These are phyloP conservation scores for Bombylius major DNA, from an alignment of 2,888 invertebrate species.

Conservation along the genomic window DNA sequence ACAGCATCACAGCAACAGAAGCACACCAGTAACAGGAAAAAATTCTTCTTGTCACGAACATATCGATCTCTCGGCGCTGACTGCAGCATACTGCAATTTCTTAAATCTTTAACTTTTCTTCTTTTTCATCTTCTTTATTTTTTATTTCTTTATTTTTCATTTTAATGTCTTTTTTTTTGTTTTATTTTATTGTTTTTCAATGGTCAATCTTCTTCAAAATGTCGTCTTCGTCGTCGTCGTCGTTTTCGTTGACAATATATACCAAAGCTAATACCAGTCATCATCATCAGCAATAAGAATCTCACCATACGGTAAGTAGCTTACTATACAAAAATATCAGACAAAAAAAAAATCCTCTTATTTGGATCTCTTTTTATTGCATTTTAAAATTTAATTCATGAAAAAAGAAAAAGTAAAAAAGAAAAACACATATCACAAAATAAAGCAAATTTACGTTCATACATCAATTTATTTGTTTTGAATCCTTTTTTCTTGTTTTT, in stretches of 20 bases:
- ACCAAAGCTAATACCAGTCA: too few species aligned
- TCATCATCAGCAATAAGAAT: too few species aligned
- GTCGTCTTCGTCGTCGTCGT: background rate
- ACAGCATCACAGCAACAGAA: too few species aligned
- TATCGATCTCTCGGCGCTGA: background rate
- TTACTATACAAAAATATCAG: too few species aligned
- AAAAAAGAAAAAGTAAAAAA: too few species aligned
- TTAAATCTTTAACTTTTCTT: background rate
- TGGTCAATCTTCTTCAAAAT: background rate
- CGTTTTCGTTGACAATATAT: too few species aligned
- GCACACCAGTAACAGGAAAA: background rate
- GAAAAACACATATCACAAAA: too few species aligned
- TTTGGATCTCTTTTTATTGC: too few species aligned
- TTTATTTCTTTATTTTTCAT: constrained; percentile 2
- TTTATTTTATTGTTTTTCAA: background rate
- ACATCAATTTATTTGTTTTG: constrained; percentile 8
- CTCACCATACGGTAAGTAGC: too few species aligned
- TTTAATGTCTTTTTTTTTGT: background rate
- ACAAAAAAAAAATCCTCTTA: too few species aligned
- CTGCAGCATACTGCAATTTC: background rate
- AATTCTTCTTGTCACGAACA: background rate
- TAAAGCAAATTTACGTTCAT: background rate
- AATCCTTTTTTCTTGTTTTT: background rate
- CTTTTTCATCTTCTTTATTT: background rate
- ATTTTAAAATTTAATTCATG: too few species aligned